Percentiles rank a stretch among this genome's conserved stretches.
Conservation (phyloP, 2,888 invertebrate species). For the Proisotoma minuta region DNA sequence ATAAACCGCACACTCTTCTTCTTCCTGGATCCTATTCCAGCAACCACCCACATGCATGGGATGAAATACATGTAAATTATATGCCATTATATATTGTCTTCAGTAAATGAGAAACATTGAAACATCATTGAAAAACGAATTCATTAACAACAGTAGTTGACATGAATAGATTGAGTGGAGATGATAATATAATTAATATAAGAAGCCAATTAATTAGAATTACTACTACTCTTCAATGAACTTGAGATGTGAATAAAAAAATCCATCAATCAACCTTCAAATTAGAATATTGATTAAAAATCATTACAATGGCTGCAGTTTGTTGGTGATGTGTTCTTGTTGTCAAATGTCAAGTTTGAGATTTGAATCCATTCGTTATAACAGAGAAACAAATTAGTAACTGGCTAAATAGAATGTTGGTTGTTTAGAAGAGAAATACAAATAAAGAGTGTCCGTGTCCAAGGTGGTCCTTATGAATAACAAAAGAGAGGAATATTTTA, state of each 20-base stretch:
- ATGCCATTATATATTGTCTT: too few species aligned
- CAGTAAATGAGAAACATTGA: too few species aligned
- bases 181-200: too few species aligned
- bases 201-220: conserved; percentile 19
- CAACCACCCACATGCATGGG: conserved; percentile 9
- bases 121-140: too few species aligned
- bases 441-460: background rate
- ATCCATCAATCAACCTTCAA: conserved; percentile 4
- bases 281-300: conserved; percentile 1
- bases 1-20: conserved; percentile 6
- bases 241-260: background rate
- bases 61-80: too few species aligned
- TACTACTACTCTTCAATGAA: conserved; percentile 6
- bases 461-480: background rate
- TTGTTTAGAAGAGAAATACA: too few species aligned
- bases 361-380: background rate
- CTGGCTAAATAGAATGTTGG: too few species aligned
- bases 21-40: background rate
- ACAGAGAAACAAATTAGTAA: too few species aligned
- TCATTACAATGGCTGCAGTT: background rate
- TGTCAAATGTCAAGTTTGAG: conserved; percentile 7
- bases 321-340: conserved; percentile 4
- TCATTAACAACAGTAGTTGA: too few species aligned
- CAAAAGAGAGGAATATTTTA: background rate
- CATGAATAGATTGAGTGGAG: too few species aligned